phyloP scores from a whole-genome alignment of 2,888 invertebrate genomes.

The Chrysolina haemoptera region DNA sequence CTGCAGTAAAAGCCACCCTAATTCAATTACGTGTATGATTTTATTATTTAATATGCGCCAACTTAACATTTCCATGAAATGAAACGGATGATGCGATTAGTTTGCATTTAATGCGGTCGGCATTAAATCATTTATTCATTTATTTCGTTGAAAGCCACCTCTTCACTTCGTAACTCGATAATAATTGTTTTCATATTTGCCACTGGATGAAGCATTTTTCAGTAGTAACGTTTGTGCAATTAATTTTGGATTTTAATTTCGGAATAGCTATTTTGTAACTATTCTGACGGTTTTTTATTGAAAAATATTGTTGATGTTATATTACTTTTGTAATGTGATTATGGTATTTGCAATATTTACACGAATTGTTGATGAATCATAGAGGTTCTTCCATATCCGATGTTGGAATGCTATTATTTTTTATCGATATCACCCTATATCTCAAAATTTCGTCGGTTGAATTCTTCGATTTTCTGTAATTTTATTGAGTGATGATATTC shows the following conservation, averaged over 20 bases:
- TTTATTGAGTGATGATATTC: too few species aligned
- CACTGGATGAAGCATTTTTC: conserved; percentile 9
- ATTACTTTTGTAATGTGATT: not conserved
- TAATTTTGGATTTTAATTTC: conserved; percentile 15
- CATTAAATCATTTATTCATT: conserved; percentile 50
- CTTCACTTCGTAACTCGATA: conserved; percentile 22
- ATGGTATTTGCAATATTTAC: not conserved
- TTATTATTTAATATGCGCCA: conserved; percentile 60
- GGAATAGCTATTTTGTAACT: not conserved
- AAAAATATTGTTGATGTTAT: not conserved
- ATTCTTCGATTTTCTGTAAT: too few species aligned
- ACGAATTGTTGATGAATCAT: not conserved
- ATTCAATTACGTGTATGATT: conserved; percentile 63
- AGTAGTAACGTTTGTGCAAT: not conserved
- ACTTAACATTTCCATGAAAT: conserved; percentile 45
- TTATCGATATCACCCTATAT: too few species aligned
- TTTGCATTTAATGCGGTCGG: conserved; percentile 45
- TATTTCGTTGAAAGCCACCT: conserved; percentile 29
- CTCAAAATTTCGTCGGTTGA: too few species aligned
- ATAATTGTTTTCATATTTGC: conserved; percentile 33
- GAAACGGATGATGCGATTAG: conserved; percentile 46
- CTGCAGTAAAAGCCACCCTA: conserved; percentile 47
- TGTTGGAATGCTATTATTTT: too few species aligned
- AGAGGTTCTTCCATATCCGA: too few species aligned
- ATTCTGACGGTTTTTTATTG: not conserved